Conservation (phyloP, 2,888 invertebrate species). For the Zygogramma bicolorata region DNA sequence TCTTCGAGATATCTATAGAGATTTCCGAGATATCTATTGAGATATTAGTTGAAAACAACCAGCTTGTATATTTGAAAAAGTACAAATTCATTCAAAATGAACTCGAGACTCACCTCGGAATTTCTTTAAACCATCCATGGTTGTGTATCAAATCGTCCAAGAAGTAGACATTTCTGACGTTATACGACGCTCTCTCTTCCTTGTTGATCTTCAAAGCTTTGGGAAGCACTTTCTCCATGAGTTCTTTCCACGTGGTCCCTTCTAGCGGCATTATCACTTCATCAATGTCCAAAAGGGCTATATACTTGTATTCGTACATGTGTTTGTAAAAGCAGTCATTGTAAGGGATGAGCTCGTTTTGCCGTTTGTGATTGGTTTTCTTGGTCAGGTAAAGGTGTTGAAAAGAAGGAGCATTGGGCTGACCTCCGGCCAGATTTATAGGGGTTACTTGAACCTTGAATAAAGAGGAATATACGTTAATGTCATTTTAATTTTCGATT, state of each 20-base stretch:
- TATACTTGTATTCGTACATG: conserved; percentile 89
- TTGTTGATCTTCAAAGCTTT: conserved; percentile 77
- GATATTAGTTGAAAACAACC: too few species aligned
- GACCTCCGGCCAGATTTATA: conserved; percentile 75
- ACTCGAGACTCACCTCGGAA: conserved; percentile 67
- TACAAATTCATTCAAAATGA: too few species aligned
- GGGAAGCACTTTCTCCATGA: conserved; percentile 78
- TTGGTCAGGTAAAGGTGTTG: conserved; percentile 91
- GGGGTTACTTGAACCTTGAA: conserved; percentile 78
- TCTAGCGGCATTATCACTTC: conserved; percentile 93
- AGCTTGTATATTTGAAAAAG: too few species aligned
- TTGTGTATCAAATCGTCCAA: conserved; percentile 87
- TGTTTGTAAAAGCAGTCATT: conserved; percentile 96
- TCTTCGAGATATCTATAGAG: too few species aligned
- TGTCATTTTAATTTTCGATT: background rate
- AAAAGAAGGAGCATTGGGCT: conserved; percentile 89
- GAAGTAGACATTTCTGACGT: conserved; percentile 93
- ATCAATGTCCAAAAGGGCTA: conserved; percentile 93
- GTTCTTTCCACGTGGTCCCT: conserved; percentile 78
- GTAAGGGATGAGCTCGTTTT: conserved; percentile 95
- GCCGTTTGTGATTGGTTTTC: conserved; percentile 92
- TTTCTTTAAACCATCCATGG: conserved; percentile 83
- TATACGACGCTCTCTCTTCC: conserved; percentile 82
- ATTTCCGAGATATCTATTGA: too few species aligned
- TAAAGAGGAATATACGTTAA: background rate